These are phyloP conservation scores for Platypus cylindrus DNA, from an alignment of 2,888 invertebrate genomes.

Conservation along the genomic window DNA sequence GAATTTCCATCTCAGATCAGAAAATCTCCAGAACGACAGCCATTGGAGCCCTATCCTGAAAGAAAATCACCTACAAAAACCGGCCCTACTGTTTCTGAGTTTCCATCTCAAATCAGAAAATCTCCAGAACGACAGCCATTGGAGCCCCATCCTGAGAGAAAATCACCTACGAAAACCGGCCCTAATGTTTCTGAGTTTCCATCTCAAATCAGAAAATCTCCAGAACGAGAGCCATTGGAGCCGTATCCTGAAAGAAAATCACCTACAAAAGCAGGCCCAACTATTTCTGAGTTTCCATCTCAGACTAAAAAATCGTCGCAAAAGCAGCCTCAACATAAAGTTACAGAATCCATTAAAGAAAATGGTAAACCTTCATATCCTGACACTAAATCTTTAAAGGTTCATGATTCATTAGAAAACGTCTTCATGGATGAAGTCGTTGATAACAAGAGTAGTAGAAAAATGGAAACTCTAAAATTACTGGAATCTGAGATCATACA, in stretches of 20 bases:
- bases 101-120: constrained; percentile 18
- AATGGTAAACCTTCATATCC: too few relatives aligned
- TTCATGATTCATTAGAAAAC: constrained; percentile 8
- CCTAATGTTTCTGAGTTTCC: constrained; percentile 17
- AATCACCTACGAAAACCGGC: constrained; percentile 11
- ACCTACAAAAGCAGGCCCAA: constrained; percentile 12
- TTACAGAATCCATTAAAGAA: not conserved
- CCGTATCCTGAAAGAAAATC: constrained; percentile 16
- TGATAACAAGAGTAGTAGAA: too few relatives aligned
- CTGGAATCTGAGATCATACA: too few relatives aligned
- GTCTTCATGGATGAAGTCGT: too few relatives aligned
- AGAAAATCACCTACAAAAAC: constrained; percentile 10
- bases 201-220: constrained; percentile 21
- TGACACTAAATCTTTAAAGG: constrained; percentile 14
- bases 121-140: constrained; percentile 17
- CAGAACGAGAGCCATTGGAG: constrained; percentile 18
- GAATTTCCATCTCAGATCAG: constrained; percentile 20
- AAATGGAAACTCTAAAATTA: too few relatives aligned
- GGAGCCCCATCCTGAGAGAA: constrained; percentile 14
- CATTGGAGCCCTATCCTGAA: constrained; percentile 9
- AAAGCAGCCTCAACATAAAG: constrained; percentile 7
- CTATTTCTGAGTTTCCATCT: constrained; percentile 17
- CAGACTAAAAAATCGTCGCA: constrained; percentile 17
- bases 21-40: constrained; percentile 14
- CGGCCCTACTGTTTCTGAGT: constrained; percentile 13